Base-by-base conservation (phyloP, 2,797 vertebrate genomes). In the Anguilla marmorata region DNA sequence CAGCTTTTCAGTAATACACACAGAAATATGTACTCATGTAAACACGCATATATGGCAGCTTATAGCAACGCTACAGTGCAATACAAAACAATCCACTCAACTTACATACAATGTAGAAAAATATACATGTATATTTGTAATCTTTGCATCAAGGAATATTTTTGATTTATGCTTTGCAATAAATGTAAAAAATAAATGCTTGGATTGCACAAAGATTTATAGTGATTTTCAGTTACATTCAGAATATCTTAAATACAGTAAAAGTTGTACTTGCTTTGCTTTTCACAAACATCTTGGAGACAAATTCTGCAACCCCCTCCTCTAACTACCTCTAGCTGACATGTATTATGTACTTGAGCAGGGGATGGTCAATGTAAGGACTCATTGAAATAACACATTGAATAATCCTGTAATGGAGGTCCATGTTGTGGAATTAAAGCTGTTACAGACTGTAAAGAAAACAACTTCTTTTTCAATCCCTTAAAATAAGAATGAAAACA, bases 31-130 rank as follows among this genome's bases (percentile, higher is more conserved):
- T 45, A 45, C 41, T 45, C 41, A 45, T 45, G 41, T 45, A 45
- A 45, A 45, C 41, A 45, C 41, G 41, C 41, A 45, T 63, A 54
- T 58, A 86, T 54, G 9, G 12, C 52, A 54, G 48, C 63, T 89
- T 63, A 86, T 37, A 88, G 30, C 76, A 37, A 76, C 30, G 86
- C 21, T 88, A 76, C 80, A 87, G 84, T 89, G 84, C 86, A 86
- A 74, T 11, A 86, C 30, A 88, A 80, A 79, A 8, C 24, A 79
- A 54, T 83, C 24, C 76, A 88, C 2, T 60, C 21, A 60, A 16
- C 4, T 19, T 60, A 16, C 19, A 19, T 19, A 82, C n/a, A n/a
- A 69, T 76, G 45, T 56, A 72, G 16, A 60, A 85, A 88, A 37
- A 50, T 30, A 16, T 84, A 37, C 16, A 88, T 21, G 74, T 14